Percentiles rank a stretch among this genome's conserved stretches.
These are phyloP conservation scores for Lipophrys pholis DNA, from an alignment of 2,113 vertebrate genomes.

Conservation along the genomic window DNA sequence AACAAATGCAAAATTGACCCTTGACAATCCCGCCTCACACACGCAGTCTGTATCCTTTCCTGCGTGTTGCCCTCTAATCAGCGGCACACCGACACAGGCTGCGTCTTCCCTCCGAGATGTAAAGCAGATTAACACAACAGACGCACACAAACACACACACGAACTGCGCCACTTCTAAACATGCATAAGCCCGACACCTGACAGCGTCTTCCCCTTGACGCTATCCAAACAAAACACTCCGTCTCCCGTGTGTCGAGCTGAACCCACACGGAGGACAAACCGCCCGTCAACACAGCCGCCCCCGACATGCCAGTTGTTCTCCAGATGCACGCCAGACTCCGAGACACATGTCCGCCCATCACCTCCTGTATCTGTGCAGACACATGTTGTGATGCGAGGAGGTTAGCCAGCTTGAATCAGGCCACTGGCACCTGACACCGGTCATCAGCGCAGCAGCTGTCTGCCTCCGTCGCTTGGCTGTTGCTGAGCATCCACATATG, in stretches of 20 bases:
- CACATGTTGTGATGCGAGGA: slow-evolving; percentile 65
- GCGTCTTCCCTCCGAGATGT: slow-evolving; percentile 31
- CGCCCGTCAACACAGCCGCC: neutral
- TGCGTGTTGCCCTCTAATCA: slow-evolving; percentile 52
- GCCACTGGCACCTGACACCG: slow-evolving; percentile 74
- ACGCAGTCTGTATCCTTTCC: slow-evolving; percentile 26
- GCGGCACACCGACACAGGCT: slow-evolving; percentile 16
- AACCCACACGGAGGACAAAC: too few species aligned
- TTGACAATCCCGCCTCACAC: slow-evolving; percentile 14
- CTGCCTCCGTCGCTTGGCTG: slow-evolving; percentile 40
- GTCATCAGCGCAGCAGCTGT: slow-evolving; percentile 74
- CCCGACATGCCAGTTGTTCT: slow-evolving; percentile 52
- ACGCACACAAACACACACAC: slow-evolving; percentile 22
- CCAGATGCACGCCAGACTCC: slow-evolving; percentile 63
- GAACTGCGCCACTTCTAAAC: neutral
- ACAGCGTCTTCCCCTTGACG: neutral
- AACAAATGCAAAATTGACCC: slow-evolving; percentile 33
- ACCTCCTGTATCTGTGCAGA: slow-evolving; percentile 52
- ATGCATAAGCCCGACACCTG: too few species aligned
- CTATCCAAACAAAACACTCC: slow-evolving; percentile 2
- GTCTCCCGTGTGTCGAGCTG: too few species aligned
- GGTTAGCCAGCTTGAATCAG: slow-evolving; percentile 71
- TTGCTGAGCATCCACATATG: slow-evolving; percentile 44
- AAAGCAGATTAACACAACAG: slow-evolving; percentile 34
- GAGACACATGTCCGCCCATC: slow-evolving; percentile 62